These are phyloP conservation scores for Malurus cyaneus DNA, from an alignment of 2,113 vertebrate genomes.

Conservation along the genomic window DNA sequence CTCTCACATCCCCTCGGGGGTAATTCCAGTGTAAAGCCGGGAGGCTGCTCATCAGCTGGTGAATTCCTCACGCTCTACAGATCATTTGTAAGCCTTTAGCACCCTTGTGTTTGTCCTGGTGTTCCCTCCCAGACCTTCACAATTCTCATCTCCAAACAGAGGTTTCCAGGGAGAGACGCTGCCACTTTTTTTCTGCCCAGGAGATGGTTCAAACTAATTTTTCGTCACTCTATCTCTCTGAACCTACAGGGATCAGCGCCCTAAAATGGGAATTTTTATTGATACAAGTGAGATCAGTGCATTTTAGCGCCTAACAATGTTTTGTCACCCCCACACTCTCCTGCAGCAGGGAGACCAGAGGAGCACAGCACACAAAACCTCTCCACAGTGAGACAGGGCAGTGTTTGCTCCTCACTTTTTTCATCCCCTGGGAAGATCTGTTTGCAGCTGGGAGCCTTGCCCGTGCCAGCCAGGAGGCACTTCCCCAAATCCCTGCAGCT, in stretches of 20 bases:
- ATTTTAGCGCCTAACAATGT: neutral
- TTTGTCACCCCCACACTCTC: neutral
- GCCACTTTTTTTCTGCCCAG: neutral
- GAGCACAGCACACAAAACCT: accelerated
- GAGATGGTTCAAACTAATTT: neutral
- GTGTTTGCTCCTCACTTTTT: neutral
- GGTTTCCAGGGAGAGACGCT: neutral
- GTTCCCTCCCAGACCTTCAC: neutral
- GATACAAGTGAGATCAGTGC: accelerated
- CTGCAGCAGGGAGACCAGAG: neutral
- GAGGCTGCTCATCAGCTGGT: neutral
- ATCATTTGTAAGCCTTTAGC: neutral
- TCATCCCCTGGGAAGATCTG: neutral
- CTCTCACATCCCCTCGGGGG: neutral
- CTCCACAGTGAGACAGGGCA: neutral
- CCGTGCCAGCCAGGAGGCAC: neutral
- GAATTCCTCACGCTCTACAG: neutral
- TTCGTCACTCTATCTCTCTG: neutral
- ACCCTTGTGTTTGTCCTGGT: neutral
- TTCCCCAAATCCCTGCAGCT: neutral
- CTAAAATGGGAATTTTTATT: neutral
- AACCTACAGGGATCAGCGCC: neutral
- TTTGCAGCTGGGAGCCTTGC: neutral
- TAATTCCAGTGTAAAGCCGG: neutral
- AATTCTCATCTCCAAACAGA: neutral